These are phyloP conservation scores for Channallabes apus DNA, from an alignment of 2,797 vertebrate species.

Conservation along the genomic window DNA sequence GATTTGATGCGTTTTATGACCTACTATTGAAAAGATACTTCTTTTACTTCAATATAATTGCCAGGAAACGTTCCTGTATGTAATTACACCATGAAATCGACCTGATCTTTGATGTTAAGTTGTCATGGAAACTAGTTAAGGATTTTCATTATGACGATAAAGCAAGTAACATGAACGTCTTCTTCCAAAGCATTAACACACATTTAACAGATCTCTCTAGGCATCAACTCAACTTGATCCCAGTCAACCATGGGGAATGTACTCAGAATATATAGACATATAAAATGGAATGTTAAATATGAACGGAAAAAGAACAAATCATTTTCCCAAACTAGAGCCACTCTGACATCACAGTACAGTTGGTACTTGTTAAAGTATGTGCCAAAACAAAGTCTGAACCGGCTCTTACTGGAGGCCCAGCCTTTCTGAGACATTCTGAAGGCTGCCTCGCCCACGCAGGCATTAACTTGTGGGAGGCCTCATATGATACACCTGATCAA, in stretches of 20 bases:
- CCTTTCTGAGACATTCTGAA: conserved; percentile 34
- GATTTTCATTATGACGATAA: conserved; percentile 43
- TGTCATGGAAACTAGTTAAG: conserved; percentile 51
- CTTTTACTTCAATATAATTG: conserved; percentile 4
- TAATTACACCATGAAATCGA: neutral
- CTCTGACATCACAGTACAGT: conserved; percentile 12
- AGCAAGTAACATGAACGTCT: neutral
- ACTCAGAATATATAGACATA: neutral
- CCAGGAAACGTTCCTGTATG: conserved; percentile 15
- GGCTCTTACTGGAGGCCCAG: conserved; percentile 32
- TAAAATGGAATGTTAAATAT: neutral
- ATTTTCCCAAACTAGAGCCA: neutral
- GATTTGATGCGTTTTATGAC: neutral
- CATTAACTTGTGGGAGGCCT: conserved; percentile 50
- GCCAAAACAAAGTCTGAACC: conserved; percentile 40
- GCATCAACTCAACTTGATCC: neutral
- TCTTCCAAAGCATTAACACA: neutral
- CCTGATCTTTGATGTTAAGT: conserved; percentile 38
- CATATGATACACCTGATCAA: conserved; percentile 49
- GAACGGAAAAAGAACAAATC: neutral
- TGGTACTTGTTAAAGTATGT: conserved; percentile 28
- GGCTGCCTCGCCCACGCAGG: conserved; percentile 37
- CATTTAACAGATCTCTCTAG: neutral
- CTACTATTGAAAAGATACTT: neutral
- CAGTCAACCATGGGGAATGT: no score